Conservation (phyloP, 2,888 invertebrate species). For the Leptinotarsa haldemani region DNA sequence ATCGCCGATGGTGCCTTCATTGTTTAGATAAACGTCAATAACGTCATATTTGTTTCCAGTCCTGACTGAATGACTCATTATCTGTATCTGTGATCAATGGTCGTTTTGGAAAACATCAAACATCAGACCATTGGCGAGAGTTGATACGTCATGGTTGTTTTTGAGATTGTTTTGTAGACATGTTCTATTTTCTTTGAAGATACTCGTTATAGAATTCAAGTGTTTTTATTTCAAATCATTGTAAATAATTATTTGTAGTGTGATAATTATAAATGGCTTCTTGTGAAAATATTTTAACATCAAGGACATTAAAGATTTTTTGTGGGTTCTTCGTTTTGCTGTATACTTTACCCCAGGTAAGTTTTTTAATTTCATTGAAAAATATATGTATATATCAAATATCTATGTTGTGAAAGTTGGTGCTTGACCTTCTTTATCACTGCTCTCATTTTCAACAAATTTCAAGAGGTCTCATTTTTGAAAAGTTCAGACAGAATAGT, state of each 20-base stretch:
- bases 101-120: neutral
- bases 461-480: neutral
- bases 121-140: neutral
- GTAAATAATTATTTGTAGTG: neutral
- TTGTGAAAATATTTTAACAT: neutral
- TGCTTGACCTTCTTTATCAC: neutral
- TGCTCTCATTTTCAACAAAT: neutral
- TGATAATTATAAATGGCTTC: neutral
- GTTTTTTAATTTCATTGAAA: neutral
- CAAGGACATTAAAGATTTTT: neutral
- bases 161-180: neutral
- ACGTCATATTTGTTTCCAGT: too few species aligned
- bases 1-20: too few species aligned
- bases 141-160: neutral
- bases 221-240: neutral
- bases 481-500: neutral
- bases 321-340: slow-evolving; percentile 2
- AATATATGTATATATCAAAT: neutral
- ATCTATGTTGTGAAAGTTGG: neutral
- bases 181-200: neutral
- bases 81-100: neutral
- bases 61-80: neutral
- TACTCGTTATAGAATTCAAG: neutral
- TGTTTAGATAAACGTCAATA: too few species aligned
- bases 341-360: neutral